Conservation (phyloP, 2,113 vertebrate species). For the pig (Sus scrofa) region T2T-Sscrofa CM000812.6:34422501-34423000, state of each 20-base stretch:
- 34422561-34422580: neutral
- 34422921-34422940: neutral
- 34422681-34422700: neutral
- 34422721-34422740: neutral
- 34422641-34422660: slow-evolving; percentile 36
- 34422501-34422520: neutral
- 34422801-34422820: neutral
- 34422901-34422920: neutral
- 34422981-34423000: neutral
- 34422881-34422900: neutral
- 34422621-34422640: neutral
- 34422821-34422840: neutral
- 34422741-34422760: neutral
- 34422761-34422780: neutral
- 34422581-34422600: neutral
- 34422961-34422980: slow-evolving; percentile 14
- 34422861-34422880: neutral
- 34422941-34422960: neutral
- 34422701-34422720: neutral
- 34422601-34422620: neutral
- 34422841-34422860: neutral
- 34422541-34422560: neutral
- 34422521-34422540: neutral
- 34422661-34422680: neutral
- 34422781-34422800: neutral